phyloP scores from a whole-genome alignment of 2,888 invertebrate genomes.

The Brachynemurus nebulosus region DNA sequence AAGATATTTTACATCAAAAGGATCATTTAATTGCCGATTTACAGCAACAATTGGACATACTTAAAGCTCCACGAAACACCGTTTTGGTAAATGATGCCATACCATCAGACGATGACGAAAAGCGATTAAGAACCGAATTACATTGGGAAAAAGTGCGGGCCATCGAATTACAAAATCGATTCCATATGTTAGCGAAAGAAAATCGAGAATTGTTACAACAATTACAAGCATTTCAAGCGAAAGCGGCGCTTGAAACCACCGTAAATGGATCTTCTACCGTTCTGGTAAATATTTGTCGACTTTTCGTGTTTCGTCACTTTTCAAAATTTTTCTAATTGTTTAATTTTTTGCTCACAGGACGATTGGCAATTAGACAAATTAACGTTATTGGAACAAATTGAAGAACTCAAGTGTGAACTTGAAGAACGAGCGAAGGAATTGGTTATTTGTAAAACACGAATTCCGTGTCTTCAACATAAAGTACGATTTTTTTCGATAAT shows the following conservation, averaged over 20 bases:
- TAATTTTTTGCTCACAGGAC: not conserved
- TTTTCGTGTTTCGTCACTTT: too few species aligned
- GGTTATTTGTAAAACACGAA: constrained; percentile 2
- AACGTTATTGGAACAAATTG: constrained; percentile 19
- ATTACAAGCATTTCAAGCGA: too few species aligned
- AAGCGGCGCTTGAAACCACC: too few species aligned
- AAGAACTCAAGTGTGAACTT: constrained; percentile 21
- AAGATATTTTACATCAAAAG: too few species aligned
- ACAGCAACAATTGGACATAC: too few species aligned
- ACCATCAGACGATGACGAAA: not conserved
- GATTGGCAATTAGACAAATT: not conserved
- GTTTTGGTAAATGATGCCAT: too few species aligned
- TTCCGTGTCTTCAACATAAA: constrained; percentile 12
- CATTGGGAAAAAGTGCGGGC: not conserved
- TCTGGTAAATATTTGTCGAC: not conserved
- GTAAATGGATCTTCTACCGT: too few species aligned
- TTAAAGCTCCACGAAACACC: too few species aligned
- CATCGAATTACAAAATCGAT: not conserved
- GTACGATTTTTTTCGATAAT: too few species aligned
- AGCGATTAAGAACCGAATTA: not conserved
- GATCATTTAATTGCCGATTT: too few species aligned
- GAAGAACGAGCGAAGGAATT: constrained; percentile 3
- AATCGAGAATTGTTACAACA: not conserved
- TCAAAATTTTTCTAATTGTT: not conserved
- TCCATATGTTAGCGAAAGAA: not conserved